A percentile compares a stretch with the other conserved stretches of the same genome.
These are phyloP conservation scores for Alauda arvensis DNA, from an alignment of 2,797 vertebrate genomes.

Conservation along the genomic window DNA sequence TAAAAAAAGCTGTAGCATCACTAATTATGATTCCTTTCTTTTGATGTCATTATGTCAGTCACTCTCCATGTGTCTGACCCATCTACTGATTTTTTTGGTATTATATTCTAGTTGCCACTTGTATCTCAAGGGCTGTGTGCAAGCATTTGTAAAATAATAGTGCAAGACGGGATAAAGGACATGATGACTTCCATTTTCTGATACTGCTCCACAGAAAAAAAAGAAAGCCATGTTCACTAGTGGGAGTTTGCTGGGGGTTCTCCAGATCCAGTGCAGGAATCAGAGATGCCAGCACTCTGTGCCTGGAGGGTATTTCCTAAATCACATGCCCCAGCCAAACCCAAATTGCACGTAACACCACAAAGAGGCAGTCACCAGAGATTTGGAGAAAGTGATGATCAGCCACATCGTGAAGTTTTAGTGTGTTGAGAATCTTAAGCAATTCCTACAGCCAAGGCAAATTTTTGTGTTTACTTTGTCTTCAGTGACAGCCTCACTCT, in stretches of 20 bases:
- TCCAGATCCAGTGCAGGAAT: neutral
- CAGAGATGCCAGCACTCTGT: neutral
- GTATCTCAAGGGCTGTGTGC: neutral
- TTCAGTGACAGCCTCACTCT: neutral
- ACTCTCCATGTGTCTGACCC: neutral
- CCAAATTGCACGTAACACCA: neutral
- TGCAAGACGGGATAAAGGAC: neutral
- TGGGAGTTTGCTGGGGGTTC: neutral
- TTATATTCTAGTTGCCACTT: neutral
- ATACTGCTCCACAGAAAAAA: neutral
- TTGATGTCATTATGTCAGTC: neutral
- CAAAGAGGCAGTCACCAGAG: neutral
- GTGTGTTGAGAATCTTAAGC: neutral
- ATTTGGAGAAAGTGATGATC: neutral
- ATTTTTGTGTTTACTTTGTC: neutral
- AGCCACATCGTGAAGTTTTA: fast-evolving
- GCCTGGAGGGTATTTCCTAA: neutral
- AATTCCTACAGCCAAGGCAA: neutral
- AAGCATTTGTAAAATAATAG: neutral
- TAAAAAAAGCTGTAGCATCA: neutral
- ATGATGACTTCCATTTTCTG: neutral
- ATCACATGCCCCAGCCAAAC: neutral
- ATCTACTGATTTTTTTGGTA: neutral
- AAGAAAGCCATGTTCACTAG: neutral
- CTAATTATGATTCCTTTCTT: neutral